phyloP scores from a whole-genome alignment of 2,113 vertebrate genomes.

The Thamnaconus septentrionalis region DNA sequence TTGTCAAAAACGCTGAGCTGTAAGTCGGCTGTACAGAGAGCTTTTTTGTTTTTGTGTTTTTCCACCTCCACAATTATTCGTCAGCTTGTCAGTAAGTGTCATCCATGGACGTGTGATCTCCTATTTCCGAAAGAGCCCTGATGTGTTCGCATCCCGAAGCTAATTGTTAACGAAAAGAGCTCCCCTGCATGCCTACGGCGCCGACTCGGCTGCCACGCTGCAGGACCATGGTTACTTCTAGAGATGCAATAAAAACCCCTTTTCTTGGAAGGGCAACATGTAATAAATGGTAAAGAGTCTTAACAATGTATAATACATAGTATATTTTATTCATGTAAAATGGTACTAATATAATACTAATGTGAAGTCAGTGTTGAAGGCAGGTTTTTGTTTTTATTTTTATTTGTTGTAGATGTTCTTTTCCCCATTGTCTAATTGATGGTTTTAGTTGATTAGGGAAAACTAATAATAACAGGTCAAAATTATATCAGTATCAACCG shows the following conservation, averaged over 20 bases:
- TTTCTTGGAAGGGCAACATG: conserved; percentile 70
- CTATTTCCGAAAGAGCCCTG: conserved; percentile 46
- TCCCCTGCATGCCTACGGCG: conserved; percentile 32
- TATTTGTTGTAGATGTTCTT: conserved; percentile 62
- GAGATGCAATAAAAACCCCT: conserved; percentile 77
- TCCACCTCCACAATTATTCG: conserved; percentile 31
- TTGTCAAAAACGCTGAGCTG: not conserved
- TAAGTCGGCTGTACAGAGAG: conserved; percentile 37
- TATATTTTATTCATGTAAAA: conserved; percentile 77
- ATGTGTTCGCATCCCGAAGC: conserved; percentile 53
- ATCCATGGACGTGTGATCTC: conserved; percentile 56
- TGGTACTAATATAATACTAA: conserved; percentile 73
- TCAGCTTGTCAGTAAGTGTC: conserved; percentile 58
- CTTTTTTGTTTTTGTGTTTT: conserved; percentile 18
- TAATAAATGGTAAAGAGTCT: conserved; percentile 69
- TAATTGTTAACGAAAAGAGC: conserved; percentile 32
- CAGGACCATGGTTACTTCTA: conserved; percentile 63
- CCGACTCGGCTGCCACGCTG: conserved; percentile 35
- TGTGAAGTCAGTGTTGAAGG: conserved; percentile 55
- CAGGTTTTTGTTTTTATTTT: conserved; percentile 14
- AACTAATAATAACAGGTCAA: conserved; percentile 51
- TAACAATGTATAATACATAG: conserved; percentile 72
- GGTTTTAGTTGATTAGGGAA: conserved; percentile 61
- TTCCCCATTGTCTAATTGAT: conserved; percentile 56
- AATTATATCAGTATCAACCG: conserved; percentile 55